A percentile compares a stretch with the other conserved stretches of the same genome.
phyloP scores from a whole-genome alignment of 2,888 invertebrate genomes.

The Quadroppia sp. region DNA sequence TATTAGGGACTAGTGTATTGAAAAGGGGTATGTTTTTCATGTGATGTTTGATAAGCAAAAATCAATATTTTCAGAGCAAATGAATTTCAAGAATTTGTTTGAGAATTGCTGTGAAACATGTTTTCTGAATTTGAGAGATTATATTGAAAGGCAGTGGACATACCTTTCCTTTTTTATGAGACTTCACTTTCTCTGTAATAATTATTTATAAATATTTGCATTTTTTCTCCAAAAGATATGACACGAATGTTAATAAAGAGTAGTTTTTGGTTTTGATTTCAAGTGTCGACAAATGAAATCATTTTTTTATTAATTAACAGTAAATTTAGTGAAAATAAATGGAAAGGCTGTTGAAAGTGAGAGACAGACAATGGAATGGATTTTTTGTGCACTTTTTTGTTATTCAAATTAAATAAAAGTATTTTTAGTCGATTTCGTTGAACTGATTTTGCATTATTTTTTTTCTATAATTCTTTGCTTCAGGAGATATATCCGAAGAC shows the following conservation, averaged over 20 bases:
- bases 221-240: too few relatives aligned
- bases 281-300: not conserved
- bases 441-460: not conserved
- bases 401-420: not conserved
- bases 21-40: too few relatives aligned
- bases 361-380: not conserved
- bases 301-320: not conserved
- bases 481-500: conserved; percentile 72
- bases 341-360: not conserved
- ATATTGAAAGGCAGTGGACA: too few relatives aligned
- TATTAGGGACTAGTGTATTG: too few relatives aligned
- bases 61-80: too few relatives aligned
- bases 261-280: not conserved
- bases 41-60: too few relatives aligned
- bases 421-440: not conserved
- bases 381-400: not conserved
- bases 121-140: too few relatives aligned
- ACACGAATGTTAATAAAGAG: not conserved
- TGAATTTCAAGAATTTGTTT: too few relatives aligned
- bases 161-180: too few relatives aligned
- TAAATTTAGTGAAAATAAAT: not conserved
- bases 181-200: too few relatives aligned
- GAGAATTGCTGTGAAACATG: too few relatives aligned
- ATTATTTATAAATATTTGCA: too few relatives aligned
- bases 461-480: not conserved